These are phyloP conservation scores for Danio choprae DNA, from an alignment of 2,797 vertebrate genomes.

Conservation along the genomic window DNA sequence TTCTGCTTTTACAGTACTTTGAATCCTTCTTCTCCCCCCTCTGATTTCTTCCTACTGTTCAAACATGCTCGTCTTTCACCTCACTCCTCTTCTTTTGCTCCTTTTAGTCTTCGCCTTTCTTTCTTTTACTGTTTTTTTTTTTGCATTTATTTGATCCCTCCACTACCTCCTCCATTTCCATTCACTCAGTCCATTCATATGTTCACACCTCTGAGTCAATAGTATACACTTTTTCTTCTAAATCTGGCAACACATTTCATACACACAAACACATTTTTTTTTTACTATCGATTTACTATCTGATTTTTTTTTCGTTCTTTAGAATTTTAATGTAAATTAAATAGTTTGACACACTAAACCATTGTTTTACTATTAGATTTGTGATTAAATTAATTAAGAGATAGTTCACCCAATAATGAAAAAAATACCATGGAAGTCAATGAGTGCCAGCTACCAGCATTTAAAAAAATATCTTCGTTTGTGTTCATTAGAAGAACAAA, in stretches of 20 bases:
- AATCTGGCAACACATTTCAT: neutral
- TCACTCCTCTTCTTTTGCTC: constrained; percentile 57
- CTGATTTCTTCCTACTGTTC: constrained; percentile 42
- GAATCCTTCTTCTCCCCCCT: constrained; percentile 54
- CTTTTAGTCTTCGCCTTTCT: constrained; percentile 10
- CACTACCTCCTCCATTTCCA: constrained; percentile 14
- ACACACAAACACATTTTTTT: no score
- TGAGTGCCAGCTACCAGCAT: no score
- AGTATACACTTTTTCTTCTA: neutral
- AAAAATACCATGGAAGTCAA: no score
- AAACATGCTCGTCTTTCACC: constrained; percentile 9
- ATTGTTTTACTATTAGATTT: no score
- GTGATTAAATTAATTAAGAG: no score
- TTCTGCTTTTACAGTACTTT: constrained; percentile 65
- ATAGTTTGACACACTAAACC: no score
- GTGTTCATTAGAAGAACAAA: no score
- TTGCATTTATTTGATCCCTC: constrained; percentile 2
- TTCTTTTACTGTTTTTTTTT: constrained; percentile 25
- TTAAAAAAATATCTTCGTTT: no score
- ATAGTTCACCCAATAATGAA: no score
- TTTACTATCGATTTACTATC: no score
- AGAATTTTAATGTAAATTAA: no score
- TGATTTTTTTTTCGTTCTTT: neutral
- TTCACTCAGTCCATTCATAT: constrained; percentile 32
- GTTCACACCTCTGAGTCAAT: constrained; percentile 8